Percentiles rank a stretch among this genome's conserved stretches.
Evolutionary conservation across 2,797 vertebrate species (phyloP).

Genomic region (Squalus acanthias): DNA sequence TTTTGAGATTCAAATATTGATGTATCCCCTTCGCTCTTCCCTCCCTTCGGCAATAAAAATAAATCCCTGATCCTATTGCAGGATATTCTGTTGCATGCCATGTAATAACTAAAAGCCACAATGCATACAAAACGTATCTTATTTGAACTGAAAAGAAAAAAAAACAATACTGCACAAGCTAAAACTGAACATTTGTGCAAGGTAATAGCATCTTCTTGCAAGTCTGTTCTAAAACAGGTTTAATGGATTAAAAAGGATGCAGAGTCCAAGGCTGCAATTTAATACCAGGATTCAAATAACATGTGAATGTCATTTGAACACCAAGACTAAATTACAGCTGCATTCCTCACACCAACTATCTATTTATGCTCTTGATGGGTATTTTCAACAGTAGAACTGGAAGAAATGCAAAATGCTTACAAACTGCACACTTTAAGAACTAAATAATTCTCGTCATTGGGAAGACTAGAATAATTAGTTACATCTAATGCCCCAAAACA

Average conservation of each 20-base stretch:
- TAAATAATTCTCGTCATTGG: background rate
- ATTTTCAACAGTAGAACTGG: background rate
- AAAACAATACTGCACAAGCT: background rate
- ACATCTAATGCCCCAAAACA: background rate
- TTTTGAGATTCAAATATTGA: background rate
- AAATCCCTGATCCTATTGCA: background rate
- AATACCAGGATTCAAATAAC: background rate
- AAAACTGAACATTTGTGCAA: background rate
- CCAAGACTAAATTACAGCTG: too few species aligned
- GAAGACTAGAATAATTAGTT: background rate
- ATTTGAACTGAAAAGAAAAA: background rate
- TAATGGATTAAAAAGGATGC: background rate
- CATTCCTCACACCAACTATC: background rate
- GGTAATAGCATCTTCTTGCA: background rate
- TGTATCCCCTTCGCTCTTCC: background rate
- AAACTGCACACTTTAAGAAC: background rate
- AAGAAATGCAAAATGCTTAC: background rate
- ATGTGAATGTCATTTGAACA: background rate
- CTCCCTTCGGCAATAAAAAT: background rate
- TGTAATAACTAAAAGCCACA: background rate
- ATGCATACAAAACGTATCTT: background rate
- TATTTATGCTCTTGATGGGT: background rate
- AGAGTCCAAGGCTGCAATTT: background rate
- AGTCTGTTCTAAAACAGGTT: background rate
- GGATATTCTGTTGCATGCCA: background rate